These are phyloP conservation scores for Stenolophus ochropezus DNA, from an alignment of 2,888 invertebrate species.

Conservation along the genomic window DNA sequence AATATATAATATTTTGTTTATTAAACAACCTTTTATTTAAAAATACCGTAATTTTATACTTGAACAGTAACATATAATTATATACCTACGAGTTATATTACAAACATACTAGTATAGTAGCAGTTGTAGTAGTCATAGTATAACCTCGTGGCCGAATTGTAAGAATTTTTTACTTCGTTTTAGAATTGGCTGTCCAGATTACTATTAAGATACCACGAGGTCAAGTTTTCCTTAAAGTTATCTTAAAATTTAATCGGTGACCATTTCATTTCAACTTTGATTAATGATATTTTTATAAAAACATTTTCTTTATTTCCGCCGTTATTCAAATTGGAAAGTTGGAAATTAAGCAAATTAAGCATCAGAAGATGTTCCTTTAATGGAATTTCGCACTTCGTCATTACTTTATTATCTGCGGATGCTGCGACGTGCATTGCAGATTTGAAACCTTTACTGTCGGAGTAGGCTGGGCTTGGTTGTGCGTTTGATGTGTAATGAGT, in stretches of 20 bases:
- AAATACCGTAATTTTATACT: no score
- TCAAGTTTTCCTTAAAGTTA: constrained; percentile 3
- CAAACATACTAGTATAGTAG: no score
- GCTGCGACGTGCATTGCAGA: neutral
- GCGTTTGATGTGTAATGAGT: constrained; percentile 26
- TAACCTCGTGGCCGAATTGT: neutral
- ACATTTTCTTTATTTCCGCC: neutral
- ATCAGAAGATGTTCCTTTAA: constrained; percentile 9
- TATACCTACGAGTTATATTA: no score
- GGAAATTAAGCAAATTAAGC: neutral
- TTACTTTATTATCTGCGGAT: neutral
- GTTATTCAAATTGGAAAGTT: neutral
- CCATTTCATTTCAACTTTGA: constrained; percentile 9
- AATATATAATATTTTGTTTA: no score
- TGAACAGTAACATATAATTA: no score
- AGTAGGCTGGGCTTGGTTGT: no score
- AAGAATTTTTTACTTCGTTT: neutral
- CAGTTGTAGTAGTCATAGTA: no score
- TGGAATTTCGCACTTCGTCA: neutral
- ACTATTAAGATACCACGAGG: neutral
- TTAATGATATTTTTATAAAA: neutral
- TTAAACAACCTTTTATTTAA: no score
- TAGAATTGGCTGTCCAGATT: constrained; percentile 10
- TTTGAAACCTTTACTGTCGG: neutral
- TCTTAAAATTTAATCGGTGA: constrained; percentile 20